Conservation (phyloP, 2,888 invertebrate species). For the Xylocampa areola region DNA sequence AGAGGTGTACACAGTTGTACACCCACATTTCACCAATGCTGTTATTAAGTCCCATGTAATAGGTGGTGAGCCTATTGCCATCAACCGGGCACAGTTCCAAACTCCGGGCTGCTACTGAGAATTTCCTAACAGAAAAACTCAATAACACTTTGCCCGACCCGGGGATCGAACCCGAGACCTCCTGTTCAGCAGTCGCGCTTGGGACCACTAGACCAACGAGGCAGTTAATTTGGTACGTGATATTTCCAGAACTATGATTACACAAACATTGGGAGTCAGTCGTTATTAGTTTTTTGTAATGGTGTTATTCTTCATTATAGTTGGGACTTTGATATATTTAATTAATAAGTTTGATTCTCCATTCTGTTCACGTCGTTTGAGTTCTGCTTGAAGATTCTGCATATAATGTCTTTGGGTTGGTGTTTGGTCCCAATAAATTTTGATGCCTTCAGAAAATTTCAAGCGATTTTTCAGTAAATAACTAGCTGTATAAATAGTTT, state of each 20-base stretch:
- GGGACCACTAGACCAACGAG: too few relatives aligned
- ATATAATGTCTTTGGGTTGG: slow-evolving; percentile 1
- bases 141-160: too few relatives aligned
- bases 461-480: slow-evolving; percentile 8
- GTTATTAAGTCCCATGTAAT: too few relatives aligned
- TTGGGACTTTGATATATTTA: slow-evolving; percentile 2
- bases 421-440: slow-evolving; percentile 12
- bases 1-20: too few relatives aligned
- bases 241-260: not conserved
- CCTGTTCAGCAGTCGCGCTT: too few relatives aligned
- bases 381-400: slow-evolving; percentile 8
- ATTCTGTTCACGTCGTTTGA: slow-evolving; percentile 7
- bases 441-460: not conserved
- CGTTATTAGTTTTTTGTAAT: slow-evolving; percentile 5
- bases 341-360: slow-evolving; percentile 1
- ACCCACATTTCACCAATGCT: too few relatives aligned
- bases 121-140: too few relatives aligned
- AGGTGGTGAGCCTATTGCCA: too few relatives aligned
- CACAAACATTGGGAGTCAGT: not conserved
- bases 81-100: too few relatives aligned
- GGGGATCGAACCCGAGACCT: too few relatives aligned
- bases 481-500: not conserved
- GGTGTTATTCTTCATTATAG: not conserved
- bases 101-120: too few relatives aligned
- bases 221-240: slow-evolving; percentile 6